Evolutionary conservation across 2,888 invertebrate genomes (phyloP).

Genomic region (Apomyelois bistriatella): DNA sequence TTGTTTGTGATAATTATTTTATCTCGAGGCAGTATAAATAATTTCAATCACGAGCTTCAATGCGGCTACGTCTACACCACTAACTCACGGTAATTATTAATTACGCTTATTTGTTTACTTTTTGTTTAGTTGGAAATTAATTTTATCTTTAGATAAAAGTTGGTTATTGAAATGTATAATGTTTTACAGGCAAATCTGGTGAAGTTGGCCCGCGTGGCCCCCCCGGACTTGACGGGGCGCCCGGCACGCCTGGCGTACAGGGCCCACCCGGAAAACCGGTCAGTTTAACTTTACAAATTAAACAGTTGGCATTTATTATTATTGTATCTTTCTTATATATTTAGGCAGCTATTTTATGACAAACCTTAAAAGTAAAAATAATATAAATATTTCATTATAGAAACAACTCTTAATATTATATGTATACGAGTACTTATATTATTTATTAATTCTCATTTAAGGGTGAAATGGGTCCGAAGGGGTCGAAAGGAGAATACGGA

Average conservation of each 20-base stretch:
- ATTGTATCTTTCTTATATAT: background rate
- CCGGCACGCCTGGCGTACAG: slow-evolving; percentile 90
- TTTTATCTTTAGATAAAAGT: background rate
- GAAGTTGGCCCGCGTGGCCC: slow-evolving; percentile 88
- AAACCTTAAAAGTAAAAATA: no score
- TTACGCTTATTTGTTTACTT: background rate
- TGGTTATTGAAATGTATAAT: background rate
- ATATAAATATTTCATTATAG: no score
- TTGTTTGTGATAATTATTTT: background rate
- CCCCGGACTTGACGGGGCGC: slow-evolving; percentile 85
- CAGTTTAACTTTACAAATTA: slow-evolving; percentile 38
- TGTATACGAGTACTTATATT: background rate
- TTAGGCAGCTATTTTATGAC: no score
- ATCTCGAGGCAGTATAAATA: background rate
- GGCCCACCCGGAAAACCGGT: slow-evolving; percentile 92
- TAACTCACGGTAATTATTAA: slow-evolving; percentile 1
- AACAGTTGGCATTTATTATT: background rate
- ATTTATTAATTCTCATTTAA: slow-evolving; percentile 40
- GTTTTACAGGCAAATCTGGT: slow-evolving; percentile 83
- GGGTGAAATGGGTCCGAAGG: slow-evolving; percentile 92
- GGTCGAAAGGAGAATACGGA: slow-evolving; percentile 93
- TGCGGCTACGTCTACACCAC: background rate
- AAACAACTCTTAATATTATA: no score
- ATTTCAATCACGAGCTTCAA: background rate
- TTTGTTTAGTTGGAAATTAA: background rate